phyloP scores from a whole-genome alignment of 2,888 invertebrate genomes.

The Melitaea athalia region DNA sequence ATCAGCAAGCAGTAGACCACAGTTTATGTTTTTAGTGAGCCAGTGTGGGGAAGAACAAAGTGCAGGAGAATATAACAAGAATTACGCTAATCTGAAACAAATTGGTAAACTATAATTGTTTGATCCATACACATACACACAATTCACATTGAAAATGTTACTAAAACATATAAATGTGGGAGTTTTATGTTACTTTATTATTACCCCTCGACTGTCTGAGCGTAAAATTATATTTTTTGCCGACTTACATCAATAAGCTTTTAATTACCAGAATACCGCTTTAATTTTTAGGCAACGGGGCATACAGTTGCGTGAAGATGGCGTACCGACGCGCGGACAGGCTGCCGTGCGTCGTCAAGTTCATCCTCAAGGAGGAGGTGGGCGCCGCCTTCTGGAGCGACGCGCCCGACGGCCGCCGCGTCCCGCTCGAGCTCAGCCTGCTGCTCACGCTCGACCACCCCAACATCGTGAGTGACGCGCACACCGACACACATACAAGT shows the following conservation, averaged over 20 bases:
- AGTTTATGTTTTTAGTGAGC: constrained; percentile 80
- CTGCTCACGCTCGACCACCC: constrained; percentile 84
- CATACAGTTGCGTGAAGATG: constrained; percentile 88
- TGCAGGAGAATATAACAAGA: constrained; percentile 80
- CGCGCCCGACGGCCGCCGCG: constrained; percentile 74
- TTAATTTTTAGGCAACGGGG: constrained; percentile 80
- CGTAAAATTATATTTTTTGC: no score
- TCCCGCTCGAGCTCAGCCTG: constrained; percentile 86
- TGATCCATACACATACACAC: no score
- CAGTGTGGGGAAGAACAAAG: constrained; percentile 82
- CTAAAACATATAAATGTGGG: no score
- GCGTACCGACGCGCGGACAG: constrained; percentile 84
- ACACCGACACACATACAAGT: constrained; percentile 65
- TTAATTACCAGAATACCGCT: no score
- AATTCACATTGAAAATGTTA: no score
- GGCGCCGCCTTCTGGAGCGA: constrained; percentile 85
- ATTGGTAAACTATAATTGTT: constrained; percentile 76
- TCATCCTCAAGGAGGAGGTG: constrained; percentile 86
- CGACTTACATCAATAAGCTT: no score
- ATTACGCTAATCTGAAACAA: constrained; percentile 84
- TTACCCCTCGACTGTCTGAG: no score
- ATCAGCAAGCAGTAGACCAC: constrained; percentile 76
- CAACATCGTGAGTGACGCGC: constrained; percentile 82
- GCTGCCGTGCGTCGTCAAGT: constrained; percentile 86
- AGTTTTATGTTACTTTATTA: no score